Evolutionary conservation across 1,140 invertebrate genomes (phyloP).

Genomic region (Ganaspis sp.): DNA sequence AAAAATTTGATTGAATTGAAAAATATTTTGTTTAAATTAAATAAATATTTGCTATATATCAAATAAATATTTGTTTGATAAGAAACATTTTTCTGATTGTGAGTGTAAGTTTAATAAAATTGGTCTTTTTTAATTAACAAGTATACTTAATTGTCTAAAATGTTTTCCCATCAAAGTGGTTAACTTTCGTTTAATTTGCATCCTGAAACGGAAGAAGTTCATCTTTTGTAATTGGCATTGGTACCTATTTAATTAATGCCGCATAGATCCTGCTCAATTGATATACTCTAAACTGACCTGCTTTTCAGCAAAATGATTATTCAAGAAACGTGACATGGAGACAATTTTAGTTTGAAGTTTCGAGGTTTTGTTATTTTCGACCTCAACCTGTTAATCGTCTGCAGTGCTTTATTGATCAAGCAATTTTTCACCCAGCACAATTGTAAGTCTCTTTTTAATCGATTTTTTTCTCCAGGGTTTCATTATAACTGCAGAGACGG

Average conservation of each 20-base stretch:
- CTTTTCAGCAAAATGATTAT: slow-evolving; percentile 46
- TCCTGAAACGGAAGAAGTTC: slow-evolving; percentile 59
- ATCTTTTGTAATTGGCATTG: slow-evolving; percentile 59
- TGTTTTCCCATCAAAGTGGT: slow-evolving; percentile 16
- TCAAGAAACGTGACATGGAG: slow-evolving; percentile 1
- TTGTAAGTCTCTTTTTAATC: not conserved
- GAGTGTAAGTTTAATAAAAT: too few species aligned
- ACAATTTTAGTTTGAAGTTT: slow-evolving; percentile 17
- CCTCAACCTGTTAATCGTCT: slow-evolving; percentile 20
- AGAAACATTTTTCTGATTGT: too few species aligned
- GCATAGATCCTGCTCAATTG: slow-evolving; percentile 59
- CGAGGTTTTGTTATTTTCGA: slow-evolving; percentile 25
- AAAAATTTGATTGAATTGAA: too few species aligned
- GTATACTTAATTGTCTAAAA: not conserved
- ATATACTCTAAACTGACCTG: slow-evolving; percentile 57
- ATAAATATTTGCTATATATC: too few species aligned
- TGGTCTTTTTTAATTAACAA: not conserved
- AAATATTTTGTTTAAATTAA: too few species aligned
- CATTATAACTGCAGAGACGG: not conserved
- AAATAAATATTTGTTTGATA: too few species aligned
- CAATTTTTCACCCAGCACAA: not conserved
- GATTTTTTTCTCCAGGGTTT: slow-evolving; percentile 5
- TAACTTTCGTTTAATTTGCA: slow-evolving; percentile 56
- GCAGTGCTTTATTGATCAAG: slow-evolving; percentile 25
- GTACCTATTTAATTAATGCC: slow-evolving; percentile 60